A percentile compares a stretch with the other conserved stretches of the same genome.
Evolutionary conservation across 1,140 invertebrate genomes (phyloP).

Genomic region (Musca vetustissima): DNA sequence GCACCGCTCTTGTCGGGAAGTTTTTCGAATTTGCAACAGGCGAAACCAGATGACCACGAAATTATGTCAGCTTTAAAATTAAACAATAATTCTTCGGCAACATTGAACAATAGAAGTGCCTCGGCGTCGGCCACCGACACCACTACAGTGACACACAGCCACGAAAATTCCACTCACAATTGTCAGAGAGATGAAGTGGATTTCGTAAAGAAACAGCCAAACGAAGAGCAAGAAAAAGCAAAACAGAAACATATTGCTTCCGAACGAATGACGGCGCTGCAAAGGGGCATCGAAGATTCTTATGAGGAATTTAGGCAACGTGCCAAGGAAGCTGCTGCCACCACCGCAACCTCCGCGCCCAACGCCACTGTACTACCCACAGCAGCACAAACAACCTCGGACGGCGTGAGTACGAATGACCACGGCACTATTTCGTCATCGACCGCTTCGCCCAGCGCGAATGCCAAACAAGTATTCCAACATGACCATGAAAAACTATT

Average conservation of each 20-base stretch:
- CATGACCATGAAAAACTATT: conserved; percentile 50
- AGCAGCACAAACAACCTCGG: conserved; percentile 26
- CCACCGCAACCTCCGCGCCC: conserved; percentile 27
- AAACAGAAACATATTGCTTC: conserved; percentile 24
- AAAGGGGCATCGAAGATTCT: conserved; percentile 28
- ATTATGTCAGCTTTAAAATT: conserved; percentile 55
- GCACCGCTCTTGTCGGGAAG: neutral
- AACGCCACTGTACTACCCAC: conserved; percentile 11
- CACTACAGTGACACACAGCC: conserved; percentile 15
- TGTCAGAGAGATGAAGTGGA: conserved; percentile 14
- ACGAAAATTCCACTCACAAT: neutral
- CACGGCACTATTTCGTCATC: neutral
- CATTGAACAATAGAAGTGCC: conserved; percentile 20
- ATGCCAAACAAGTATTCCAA: neutral
- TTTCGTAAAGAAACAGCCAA: neutral
- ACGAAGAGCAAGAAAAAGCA: neutral
- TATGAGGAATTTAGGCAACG: conserved; percentile 56
- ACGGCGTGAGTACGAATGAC: neutral
- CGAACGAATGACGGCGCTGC: neutral
- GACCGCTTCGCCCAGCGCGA: neutral
- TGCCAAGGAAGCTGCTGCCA: conserved; percentile 50
- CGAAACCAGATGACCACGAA: conserved; percentile 14
- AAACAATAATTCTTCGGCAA: conserved; percentile 32
- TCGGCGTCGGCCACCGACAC: neutral
- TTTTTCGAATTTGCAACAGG: too few species aligned